Evolutionary conservation across 1,140 invertebrate genomes (phyloP), one percentile per base, ranked within the genome.

Genomic region (Bicyclus anynana): DNA sequence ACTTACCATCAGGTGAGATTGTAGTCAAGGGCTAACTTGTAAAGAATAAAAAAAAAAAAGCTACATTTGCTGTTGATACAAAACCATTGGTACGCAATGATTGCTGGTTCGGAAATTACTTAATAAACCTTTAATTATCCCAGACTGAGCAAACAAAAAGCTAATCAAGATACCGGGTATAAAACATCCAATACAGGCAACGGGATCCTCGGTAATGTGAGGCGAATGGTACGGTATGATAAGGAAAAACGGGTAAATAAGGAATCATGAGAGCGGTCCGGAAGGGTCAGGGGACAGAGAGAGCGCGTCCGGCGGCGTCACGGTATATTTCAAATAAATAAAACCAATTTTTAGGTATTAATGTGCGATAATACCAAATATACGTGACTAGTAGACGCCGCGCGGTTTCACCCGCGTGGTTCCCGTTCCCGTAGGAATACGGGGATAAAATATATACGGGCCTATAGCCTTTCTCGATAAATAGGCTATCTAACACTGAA

Each of bases 221-320:
- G 71, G 68, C 69, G 79, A 84, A 80, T 83, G 79, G 72, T 69
- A 65, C 65, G 56, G 65, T 67, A 70, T 81, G 79, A 86, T 86
- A 83, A 84, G 79, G 79, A 80, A 83, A 84, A 84, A 79, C 72
- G 69, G 68, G 74, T 84, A 84, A 86, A 86, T 83, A 86, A 79
- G 70, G 72, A 74, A 72, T 73, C 65, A 65, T 67, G 67, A 72
- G 67, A 60, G 57, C 56, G 51, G 67, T 59, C 69, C 67, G 80
- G 74, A 77, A 74, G 71, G 59, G 75, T 69, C 70, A 67, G 66
- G 70, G 63, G 48, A 57, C 59, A 59, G 50, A 63, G 60, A 55
- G 44, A 27, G 48, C 48, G 37, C 61, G 65, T 79, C 70, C 74
- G 69, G 37, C 74, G 74, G 73, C 77, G 70, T 70, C 60, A 74